Conservation (phyloP, 2,888 invertebrate species). For the Synergus gifuensis region DNA sequence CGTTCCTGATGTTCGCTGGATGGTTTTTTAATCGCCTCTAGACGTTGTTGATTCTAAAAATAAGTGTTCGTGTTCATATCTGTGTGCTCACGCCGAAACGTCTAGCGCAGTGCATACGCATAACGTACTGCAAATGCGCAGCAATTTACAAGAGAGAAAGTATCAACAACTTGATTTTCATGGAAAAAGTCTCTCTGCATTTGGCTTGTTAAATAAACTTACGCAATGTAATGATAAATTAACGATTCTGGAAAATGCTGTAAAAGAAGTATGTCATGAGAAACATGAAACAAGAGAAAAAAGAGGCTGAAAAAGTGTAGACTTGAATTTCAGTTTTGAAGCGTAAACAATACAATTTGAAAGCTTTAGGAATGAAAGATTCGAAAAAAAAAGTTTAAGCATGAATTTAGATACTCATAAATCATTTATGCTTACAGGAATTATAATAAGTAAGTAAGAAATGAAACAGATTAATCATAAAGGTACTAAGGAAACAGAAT, state of each 20-base stretch:
- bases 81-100: constrained; percentile 24
- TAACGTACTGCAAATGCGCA: constrained; percentile 30
- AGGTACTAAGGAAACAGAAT: neutral
- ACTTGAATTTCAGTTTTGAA: neutral
- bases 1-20: neutral
- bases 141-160: constrained; percentile 17
- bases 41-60: constrained; percentile 31
- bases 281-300: neutral
- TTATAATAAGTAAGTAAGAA: neutral
- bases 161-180: constrained; percentile 34
- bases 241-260: constrained; percentile 23
- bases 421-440: neutral
- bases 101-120: constrained; percentile 27
- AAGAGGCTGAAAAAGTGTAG: neutral
- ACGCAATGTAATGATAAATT: constrained; percentile 14
- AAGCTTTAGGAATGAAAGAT: neutral
- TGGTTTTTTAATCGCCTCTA: constrained; percentile 20
- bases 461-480: neutral
- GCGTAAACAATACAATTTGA: neutral
- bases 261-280: neutral
- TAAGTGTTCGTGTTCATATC: constrained; percentile 2
- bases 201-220: constrained; percentile 27
- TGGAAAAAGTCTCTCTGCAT: constrained; percentile 35
- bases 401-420: neutral
- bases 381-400: too few relatives aligned